phyloP scores from a whole-genome alignment of 2,888 invertebrate genomes.

The Dicroscelio sp. region DNA sequence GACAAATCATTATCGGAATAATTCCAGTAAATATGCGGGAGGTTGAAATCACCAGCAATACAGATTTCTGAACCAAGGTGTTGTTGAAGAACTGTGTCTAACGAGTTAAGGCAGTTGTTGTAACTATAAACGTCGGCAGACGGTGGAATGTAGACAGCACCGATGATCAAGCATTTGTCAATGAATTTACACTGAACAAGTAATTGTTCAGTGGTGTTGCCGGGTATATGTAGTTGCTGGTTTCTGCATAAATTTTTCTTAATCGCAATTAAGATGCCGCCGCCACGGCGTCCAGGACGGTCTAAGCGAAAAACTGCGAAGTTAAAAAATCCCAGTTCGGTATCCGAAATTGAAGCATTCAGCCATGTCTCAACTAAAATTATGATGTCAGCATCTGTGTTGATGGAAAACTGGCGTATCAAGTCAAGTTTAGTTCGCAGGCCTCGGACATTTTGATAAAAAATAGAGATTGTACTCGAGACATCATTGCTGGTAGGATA shows the following conservation, averaged over 20 bases:
- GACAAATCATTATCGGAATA: not conserved
- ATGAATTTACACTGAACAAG: conserved; percentile 3
- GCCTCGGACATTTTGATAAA: not conserved
- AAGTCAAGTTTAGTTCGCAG: not conserved
- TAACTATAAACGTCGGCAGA: not conserved
- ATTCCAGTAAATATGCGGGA: conserved; percentile 9
- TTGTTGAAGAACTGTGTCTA: not conserved
- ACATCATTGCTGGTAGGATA: not conserved
- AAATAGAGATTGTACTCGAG: not conserved
- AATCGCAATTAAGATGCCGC: too few species aligned
- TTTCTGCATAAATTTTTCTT: too few species aligned
- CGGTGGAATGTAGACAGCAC: not conserved
- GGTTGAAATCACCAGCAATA: conserved; percentile 2
- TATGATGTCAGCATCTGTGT: not conserved
- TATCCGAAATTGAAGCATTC: not conserved
- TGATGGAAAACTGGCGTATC: not conserved
- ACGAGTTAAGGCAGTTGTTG: not conserved
- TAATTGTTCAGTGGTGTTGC: too few species aligned
- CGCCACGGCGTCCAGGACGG: too few species aligned
- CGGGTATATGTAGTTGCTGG: not conserved
- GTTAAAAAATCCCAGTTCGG: not conserved
- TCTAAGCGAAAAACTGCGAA: too few species aligned
- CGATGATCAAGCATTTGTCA: not conserved
- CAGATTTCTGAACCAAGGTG: not conserved
- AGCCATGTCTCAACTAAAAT: not conserved